phyloP scores from a whole-genome alignment of 1,140 invertebrate species.

The Latrodectus geometricus region DNA sequence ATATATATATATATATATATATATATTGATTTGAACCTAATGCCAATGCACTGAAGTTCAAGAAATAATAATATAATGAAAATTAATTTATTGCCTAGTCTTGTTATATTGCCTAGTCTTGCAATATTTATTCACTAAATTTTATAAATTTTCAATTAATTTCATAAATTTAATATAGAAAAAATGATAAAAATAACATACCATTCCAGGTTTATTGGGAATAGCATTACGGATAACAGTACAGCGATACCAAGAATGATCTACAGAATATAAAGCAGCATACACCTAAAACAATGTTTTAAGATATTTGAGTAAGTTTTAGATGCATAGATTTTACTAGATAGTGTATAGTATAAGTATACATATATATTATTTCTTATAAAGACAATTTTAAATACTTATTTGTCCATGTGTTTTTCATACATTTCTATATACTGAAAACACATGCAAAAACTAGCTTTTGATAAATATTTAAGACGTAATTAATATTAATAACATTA shows the following conservation, averaged over 20 bases:
- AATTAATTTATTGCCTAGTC: neutral
- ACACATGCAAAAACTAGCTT: no score
- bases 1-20: neutral
- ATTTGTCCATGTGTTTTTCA: no score
- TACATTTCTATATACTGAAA: no score
- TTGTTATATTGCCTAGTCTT: no score
- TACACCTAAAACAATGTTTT: conserved; percentile 21
- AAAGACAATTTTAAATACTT: no score
- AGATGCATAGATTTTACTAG: no score
- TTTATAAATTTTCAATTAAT: no score
- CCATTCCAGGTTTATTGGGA: conserved; percentile 46
- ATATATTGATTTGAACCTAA: neutral
- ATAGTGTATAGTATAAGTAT: no score
- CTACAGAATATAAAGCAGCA: conserved; percentile 36
- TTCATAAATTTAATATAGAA: no score
- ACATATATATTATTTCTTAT: no score
- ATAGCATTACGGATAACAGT: conserved; percentile 16
- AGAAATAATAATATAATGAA: neutral
- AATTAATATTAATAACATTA: neutral
- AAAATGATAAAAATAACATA: neutral
- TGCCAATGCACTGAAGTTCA: neutral
- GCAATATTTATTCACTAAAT: no score
- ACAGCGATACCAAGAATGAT: conserved; percentile 42
- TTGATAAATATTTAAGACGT: no score
- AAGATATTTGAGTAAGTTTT: neutral